Conservation (phyloP, 2,888 invertebrate species). For the Phaonia tiefii region DNA sequence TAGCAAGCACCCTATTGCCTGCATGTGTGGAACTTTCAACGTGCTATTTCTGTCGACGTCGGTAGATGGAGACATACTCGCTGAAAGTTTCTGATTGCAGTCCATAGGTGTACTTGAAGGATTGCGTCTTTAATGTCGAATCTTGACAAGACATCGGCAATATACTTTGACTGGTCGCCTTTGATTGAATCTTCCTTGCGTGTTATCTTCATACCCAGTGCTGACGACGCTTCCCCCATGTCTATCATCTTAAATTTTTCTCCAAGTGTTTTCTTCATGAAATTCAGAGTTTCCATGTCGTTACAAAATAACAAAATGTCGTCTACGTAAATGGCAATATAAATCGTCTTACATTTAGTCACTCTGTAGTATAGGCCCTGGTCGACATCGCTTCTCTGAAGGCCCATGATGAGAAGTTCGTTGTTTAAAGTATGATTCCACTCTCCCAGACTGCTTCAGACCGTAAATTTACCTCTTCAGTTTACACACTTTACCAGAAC, state of each 20-base stretch:
- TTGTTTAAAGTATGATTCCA: slow-evolving; percentile 11
- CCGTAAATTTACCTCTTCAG: slow-evolving; percentile 41
- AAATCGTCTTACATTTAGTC: too few species aligned
- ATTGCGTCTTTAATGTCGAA: slow-evolving; percentile 59
- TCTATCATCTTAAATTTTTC: too few species aligned
- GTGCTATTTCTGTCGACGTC: too few species aligned
- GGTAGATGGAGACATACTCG: too few species aligned
- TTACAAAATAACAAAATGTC: slow-evolving; percentile 58
- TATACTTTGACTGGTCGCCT: slow-evolving; percentile 66
- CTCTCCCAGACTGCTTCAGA: slow-evolving; percentile 28
- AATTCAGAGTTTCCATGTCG: slow-evolving; percentile 9
- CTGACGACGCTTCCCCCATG: slow-evolving; percentile 62
- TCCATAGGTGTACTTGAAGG: slow-evolving; percentile 37
- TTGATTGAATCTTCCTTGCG: slow-evolving; percentile 40
- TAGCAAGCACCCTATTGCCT: too few species aligned
- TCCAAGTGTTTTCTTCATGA: too few species aligned
- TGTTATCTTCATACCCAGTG: slow-evolving; percentile 61
- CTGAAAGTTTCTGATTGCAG: slow-evolving; percentile 44
- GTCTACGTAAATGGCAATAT: slow-evolving; percentile 59
- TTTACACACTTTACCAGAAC: slow-evolving; percentile 22
- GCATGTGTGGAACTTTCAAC: too few species aligned
- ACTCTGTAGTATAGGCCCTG: slow-evolving; percentile 30
- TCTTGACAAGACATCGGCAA: too few species aligned
- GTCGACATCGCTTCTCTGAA: slow-evolving; percentile 20
- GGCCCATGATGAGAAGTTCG: neutral